Evolutionary conservation across 2,888 invertebrate genomes (phyloP).

Genomic region (Lampropteryx suffumata): DNA sequence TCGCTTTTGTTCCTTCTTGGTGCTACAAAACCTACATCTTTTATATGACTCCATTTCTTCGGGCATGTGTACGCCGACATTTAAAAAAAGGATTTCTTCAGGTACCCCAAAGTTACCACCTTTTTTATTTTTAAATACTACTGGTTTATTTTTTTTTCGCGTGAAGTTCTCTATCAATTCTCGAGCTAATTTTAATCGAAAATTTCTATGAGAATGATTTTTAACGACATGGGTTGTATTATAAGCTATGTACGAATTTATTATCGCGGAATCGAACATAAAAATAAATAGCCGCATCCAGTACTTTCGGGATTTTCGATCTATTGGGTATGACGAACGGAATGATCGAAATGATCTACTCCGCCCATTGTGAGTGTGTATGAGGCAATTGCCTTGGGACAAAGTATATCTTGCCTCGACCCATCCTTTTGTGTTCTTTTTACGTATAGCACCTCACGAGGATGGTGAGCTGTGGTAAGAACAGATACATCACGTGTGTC

Average conservation of each 20-base stretch:
- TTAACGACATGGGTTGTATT: neutral
- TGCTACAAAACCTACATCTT: neutral
- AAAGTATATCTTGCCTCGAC: neutral
- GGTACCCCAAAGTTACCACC: too few species aligned
- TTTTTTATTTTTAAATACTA: constrained; percentile 1
- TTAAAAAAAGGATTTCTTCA: neutral
- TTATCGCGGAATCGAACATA: neutral
- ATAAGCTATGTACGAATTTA: neutral
- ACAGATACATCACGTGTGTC: neutral
- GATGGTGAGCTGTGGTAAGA: neutral
- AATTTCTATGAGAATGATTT: neutral
- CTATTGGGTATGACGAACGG: neutral
- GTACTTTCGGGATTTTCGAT: neutral
- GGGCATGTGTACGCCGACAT: constrained; percentile 1
- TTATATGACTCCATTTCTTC: neutral
- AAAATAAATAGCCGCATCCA: neutral
- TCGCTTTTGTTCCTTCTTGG: neutral
- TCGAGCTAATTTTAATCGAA: neutral
- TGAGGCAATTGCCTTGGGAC: neutral
- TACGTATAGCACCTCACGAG: neutral
- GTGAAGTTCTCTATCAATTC: neutral
- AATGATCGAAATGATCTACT: neutral
- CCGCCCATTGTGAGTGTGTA: neutral
- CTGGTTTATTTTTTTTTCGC: neutral
- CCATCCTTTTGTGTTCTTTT: neutral